Evolutionary conservation across 2,797 vertebrate species (phyloP).

Genomic region (Enoplosus armatus): DNA sequence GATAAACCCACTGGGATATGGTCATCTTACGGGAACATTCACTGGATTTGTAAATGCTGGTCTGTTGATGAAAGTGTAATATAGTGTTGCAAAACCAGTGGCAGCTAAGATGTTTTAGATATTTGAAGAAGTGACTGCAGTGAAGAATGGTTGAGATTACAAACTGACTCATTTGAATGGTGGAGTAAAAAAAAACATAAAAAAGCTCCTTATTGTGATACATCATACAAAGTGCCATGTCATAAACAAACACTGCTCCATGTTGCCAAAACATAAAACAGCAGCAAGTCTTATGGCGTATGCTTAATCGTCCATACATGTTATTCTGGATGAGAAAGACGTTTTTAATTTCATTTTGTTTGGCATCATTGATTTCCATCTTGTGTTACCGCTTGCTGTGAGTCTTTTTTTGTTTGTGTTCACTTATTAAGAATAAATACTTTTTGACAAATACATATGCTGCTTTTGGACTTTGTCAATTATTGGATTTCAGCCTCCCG

Average conservation of each 20-base stretch:
- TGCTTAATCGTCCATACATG: slow-evolving; percentile 1
- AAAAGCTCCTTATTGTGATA: slow-evolving; percentile 18
- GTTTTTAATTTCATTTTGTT: slow-evolving; percentile 6
- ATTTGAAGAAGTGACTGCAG: slow-evolving; percentile 13
- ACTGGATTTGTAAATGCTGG: not conserved
- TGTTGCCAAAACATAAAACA: slow-evolving; percentile 32
- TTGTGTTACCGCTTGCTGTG: not conserved
- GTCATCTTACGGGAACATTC: slow-evolving; percentile 17
- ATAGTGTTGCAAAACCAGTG: not conserved
- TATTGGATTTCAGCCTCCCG: not conserved
- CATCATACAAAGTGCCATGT: slow-evolving; percentile 12
- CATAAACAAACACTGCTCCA: slow-evolving; percentile 26
- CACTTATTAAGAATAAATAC: not conserved
- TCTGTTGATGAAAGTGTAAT: slow-evolving; percentile 21
- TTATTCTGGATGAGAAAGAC: not conserved
- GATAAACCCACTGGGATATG: slow-evolving; percentile 22
- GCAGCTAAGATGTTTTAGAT: slow-evolving; percentile 6
- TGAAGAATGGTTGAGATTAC: not conserved
- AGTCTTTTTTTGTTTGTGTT: not conserved
- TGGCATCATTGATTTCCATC: slow-evolving; percentile 24
- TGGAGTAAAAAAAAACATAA: slow-evolving; percentile 28
- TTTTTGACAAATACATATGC: not conserved
- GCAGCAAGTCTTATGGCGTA: not conserved
- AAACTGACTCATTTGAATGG: slow-evolving; percentile 5
- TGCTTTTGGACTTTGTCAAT: not conserved